phyloP scores from a whole-genome alignment of 2,797 vertebrate genomes.

The Rhabdophis nuchalis region DNA sequence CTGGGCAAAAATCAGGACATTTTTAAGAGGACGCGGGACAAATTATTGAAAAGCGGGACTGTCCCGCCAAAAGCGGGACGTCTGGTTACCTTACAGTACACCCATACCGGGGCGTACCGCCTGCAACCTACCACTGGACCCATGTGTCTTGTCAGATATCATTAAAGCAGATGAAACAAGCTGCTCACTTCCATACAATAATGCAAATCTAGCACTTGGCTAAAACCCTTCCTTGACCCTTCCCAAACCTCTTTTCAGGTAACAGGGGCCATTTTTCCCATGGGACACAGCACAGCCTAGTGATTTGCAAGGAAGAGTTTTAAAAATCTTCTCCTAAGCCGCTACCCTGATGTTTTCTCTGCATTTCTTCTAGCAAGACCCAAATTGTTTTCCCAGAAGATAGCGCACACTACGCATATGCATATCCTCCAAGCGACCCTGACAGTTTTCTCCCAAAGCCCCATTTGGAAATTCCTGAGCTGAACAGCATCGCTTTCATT shows the following conservation, averaged over 20 bases:
- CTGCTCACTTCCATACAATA: not conserved
- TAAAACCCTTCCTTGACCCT: not conserved
- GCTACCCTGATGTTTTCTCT: not conserved
- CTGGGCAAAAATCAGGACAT: too few relatives aligned
- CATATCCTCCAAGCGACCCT: not conserved
- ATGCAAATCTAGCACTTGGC: not conserved
- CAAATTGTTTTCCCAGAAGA: not conserved
- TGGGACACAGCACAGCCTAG: not conserved
- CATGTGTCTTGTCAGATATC: not conserved
- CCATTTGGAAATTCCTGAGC: not conserved
- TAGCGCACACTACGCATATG: not conserved
- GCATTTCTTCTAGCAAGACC: not conserved
- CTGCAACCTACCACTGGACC: too few relatives aligned
- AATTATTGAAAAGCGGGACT: too few relatives aligned
- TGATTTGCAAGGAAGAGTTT: not conserved
- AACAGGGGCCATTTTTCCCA: not conserved
- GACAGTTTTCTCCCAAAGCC: not conserved
- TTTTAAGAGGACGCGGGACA: too few relatives aligned
- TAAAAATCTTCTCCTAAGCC: not conserved
- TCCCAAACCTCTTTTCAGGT: not conserved
- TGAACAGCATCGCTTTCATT: not conserved
- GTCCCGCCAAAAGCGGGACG: too few relatives aligned
- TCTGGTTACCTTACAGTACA: too few relatives aligned
- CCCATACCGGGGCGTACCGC: too few relatives aligned
- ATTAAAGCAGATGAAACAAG: not conserved